Conservation (phyloP, 1,140 invertebrate species). For the Mamestra configurata region DNA sequence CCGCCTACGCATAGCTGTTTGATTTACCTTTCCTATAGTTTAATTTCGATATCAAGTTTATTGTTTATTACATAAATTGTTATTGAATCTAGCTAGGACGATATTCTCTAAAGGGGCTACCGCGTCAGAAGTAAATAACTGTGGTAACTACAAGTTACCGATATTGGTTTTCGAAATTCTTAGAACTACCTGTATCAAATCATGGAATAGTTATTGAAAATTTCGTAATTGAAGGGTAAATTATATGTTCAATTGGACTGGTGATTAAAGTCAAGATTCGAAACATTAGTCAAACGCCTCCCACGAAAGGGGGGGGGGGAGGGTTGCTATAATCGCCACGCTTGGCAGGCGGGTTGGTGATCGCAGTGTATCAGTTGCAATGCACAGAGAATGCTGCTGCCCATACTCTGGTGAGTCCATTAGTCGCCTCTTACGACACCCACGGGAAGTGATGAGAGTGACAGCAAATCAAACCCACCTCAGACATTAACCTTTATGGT, state of each 20-base stretch:
- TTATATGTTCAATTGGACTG: background rate
- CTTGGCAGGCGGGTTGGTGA: no score
- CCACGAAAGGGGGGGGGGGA: no score
- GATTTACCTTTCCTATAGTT: constrained; percentile 6
- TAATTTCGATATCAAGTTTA: background rate
- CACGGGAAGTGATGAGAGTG: no score
- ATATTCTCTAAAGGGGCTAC: background rate
- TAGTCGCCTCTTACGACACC: no score
- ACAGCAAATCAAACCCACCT: no score
- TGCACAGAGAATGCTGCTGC: no score
- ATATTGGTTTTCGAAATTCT: background rate
- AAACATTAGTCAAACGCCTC: background rate
- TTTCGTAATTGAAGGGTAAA: background rate
- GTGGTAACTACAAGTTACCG: background rate
- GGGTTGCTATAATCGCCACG: no score
- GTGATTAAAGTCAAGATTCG: background rate
- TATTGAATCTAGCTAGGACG: background rate
- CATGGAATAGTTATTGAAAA: background rate
- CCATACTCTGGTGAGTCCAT: no score
- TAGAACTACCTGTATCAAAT: background rate
- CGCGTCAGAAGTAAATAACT: background rate
- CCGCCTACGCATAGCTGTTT: constrained; percentile 8
- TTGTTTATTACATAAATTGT: background rate
- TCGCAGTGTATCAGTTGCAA: no score
- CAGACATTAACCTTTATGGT: no score